These are phyloP conservation scores for Lamellibrachia satsuma DNA, from an alignment of 2,888 invertebrate genomes.

Conservation along the genomic window DNA sequence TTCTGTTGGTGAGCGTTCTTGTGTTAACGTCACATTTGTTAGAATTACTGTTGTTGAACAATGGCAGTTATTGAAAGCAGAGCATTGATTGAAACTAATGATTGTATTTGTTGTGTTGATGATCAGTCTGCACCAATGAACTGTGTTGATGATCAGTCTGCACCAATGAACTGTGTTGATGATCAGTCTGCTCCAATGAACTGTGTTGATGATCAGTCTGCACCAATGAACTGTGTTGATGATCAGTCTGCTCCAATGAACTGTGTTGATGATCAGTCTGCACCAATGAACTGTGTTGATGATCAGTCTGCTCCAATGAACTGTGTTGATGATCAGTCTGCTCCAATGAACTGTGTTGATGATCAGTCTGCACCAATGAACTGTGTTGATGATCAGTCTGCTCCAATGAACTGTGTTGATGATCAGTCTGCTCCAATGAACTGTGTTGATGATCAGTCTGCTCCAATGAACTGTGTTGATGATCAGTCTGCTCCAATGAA, in stretches of 20 bases:
- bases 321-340: not conserved
- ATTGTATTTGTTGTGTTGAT: not conserved
- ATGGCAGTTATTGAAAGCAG: not conserved
- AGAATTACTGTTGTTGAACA: not conserved
- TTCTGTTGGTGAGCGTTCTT: not conserved
- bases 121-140: not conserved
- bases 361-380: not conserved
- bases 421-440: too few relatives aligned
- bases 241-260: not conserved
- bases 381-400: not conserved
- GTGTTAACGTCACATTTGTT: not conserved
- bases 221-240: not conserved
- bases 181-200: not conserved
- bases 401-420: not conserved
- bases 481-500: too few relatives aligned
- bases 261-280: not conserved
- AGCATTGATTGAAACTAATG: not conserved
- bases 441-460: not conserved
- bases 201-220: not conserved
- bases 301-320: not conserved
- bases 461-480: not conserved
- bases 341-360: not conserved
- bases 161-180: not conserved
- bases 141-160: not conserved
- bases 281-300: not conserved